Conservation (phyloP, 2,797 vertebrate genomes). For the Gila robusta region DNA sequence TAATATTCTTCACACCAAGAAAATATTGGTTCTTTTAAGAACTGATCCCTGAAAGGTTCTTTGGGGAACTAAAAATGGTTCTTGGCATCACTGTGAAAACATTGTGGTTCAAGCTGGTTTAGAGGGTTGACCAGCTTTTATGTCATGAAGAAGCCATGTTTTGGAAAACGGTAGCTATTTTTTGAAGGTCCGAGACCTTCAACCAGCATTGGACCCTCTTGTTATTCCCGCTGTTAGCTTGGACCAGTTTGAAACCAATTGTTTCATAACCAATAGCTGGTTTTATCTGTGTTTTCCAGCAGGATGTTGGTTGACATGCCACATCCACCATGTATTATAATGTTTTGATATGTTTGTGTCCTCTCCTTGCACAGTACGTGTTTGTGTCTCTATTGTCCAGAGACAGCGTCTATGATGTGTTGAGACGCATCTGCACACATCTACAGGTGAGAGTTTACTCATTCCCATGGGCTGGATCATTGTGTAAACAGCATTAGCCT, state of each 20-base stretch:
- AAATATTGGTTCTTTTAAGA: background rate
- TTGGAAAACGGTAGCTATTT: background rate
- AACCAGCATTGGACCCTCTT: background rate
- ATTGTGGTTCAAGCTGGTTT: background rate
- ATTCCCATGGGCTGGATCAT: background rate
- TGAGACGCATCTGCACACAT: slow-evolving; percentile 94
- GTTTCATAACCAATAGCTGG: background rate
- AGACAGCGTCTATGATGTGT: slow-evolving; percentile 92
- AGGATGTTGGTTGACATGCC: background rate
- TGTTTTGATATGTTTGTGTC: slow-evolving; percentile 6
- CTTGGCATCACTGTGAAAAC: background rate
- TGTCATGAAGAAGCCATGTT: background rate
- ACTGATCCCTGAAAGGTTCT: background rate
- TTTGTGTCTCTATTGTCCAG: slow-evolving; percentile 95
- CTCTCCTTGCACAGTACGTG: slow-evolving; percentile 83
- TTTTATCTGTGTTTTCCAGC: background rate
- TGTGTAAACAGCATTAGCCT: background rate
- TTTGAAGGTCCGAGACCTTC: background rate
- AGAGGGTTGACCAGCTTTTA: background rate
- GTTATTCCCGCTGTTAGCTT: background rate
- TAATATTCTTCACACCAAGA: background rate
- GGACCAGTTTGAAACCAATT: background rate
- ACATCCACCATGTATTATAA: background rate
- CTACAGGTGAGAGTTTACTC: slow-evolving; percentile 81
- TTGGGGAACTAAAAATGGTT: background rate